phyloP scores from a whole-genome alignment of 2,797 vertebrate genomes.

The Sphenopsis melanotis region DNA sequence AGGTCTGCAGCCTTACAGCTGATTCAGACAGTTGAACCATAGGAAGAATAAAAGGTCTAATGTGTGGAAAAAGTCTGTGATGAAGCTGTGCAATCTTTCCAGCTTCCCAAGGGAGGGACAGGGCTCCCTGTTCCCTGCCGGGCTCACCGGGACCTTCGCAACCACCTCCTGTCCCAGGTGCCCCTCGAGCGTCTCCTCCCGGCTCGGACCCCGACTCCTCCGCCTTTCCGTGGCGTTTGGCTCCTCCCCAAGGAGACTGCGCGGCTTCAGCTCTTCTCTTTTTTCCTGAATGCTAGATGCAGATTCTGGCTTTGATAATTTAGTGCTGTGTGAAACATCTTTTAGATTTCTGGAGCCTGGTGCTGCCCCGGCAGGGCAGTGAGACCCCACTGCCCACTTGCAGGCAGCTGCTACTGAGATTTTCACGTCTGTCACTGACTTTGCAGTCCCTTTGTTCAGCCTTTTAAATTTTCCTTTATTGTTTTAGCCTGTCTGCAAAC shows the following conservation, averaged over 20 bases:
- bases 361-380: rapidly evolving
- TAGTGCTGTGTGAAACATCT: neutral
- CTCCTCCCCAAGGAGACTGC: constrained; percentile 11
- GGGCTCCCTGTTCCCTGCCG: neutral
- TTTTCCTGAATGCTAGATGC: neutral
- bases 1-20: neutral
- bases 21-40: neutral
- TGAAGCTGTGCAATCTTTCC: neutral
- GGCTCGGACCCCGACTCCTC: neutral
- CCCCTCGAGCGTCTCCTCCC: rapidly evolving
- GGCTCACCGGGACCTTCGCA: rapidly evolving
- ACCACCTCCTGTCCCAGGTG: neutral
- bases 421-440: neutral
- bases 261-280: neutral
- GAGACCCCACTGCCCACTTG: neutral
- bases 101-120: neutral
- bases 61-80: neutral
- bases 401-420: neutral
- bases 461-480: constrained; percentile 14
- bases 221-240: neutral
- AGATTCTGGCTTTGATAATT: neutral
- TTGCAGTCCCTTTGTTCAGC: neutral
- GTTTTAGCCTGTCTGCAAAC: constrained; percentile 22
- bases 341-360: neutral
- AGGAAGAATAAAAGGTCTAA: neutral